Conservation (phyloP, 2,113 vertebrate species). For the Aepyceros melampus region DNA sequence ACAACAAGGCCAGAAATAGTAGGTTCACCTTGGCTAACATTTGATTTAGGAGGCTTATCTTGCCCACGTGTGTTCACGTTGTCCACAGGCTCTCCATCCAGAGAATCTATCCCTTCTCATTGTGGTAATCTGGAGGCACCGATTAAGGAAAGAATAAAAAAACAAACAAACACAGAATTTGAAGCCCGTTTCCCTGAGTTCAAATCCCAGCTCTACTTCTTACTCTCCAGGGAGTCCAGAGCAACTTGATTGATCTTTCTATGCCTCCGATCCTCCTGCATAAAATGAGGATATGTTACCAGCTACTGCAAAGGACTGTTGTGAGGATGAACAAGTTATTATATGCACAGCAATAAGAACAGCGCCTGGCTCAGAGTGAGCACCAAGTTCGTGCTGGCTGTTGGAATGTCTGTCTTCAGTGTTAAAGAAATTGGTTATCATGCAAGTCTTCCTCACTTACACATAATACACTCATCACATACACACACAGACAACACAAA, state of each 20-base stretch:
- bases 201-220: not conserved
- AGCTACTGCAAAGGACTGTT: not conserved
- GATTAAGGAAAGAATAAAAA: not conserved
- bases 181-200: not conserved
- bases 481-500: not conserved
- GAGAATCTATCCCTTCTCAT: not conserved
- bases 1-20: not conserved
- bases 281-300: no score
- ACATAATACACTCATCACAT: not conserved
- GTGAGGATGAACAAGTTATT: not conserved
- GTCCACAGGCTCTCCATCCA: not conserved
- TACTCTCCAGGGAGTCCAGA: not conserved
- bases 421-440: not conserved
- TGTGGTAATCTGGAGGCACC: not conserved
- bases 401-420: not conserved
- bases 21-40: not conserved
- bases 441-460: not conserved
- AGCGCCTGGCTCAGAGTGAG: fast-evolving
- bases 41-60: not conserved
- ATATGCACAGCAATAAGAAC: not conserved
- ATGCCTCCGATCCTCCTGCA: not conserved
- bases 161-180: not conserved
- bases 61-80: fast-evolving
- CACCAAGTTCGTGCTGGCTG: not conserved
- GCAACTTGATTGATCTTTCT: not conserved